Evolutionary conservation across 1,140 invertebrate species (phyloP).

Genomic region (Palaemon carinicauda): DNA sequence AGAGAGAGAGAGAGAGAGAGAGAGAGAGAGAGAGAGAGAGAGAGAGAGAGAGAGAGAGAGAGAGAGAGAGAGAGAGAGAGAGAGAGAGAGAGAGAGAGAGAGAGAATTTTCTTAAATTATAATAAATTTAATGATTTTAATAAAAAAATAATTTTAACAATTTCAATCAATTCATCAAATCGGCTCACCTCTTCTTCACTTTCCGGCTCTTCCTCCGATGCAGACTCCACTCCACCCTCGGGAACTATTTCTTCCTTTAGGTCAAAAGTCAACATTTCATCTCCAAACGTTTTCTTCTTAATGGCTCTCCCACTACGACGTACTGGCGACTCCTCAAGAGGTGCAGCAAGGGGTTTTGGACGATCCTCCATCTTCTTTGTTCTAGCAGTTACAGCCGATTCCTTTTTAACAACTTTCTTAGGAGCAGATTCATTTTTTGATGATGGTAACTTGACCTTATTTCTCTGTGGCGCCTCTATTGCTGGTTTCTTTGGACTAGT

Average conservation of each 20-base stretch:
- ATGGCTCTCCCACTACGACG: constrained; percentile 50
- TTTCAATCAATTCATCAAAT: neutral
- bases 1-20: neutral
- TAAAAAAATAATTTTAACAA: too few relatives aligned
- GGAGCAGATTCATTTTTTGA: neutral
- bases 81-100: too few relatives aligned
- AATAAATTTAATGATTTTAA: too few relatives aligned
- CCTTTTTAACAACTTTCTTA: neutral
- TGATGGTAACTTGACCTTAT: neutral
- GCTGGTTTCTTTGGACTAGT: too few relatives aligned
- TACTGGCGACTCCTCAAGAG: constrained; percentile 29
- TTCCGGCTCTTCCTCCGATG: neutral
- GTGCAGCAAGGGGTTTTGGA: neutral
- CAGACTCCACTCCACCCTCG: constrained; percentile 16
- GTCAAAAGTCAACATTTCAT: constrained; percentile 55
- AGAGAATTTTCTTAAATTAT: too few relatives aligned
- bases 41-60: neutral
- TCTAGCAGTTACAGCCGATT: neutral
- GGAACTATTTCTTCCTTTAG: constrained; percentile 23
- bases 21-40: neutral
- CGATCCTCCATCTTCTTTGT: neutral
- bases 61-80: neutral
- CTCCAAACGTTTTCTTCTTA: constrained; percentile 59
- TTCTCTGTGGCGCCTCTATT: neutral
- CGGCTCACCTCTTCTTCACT: neutral